Base-by-base conservation (phyloP, 2,888 invertebrate species). In the Caenorhabditis japonica region DNA sequence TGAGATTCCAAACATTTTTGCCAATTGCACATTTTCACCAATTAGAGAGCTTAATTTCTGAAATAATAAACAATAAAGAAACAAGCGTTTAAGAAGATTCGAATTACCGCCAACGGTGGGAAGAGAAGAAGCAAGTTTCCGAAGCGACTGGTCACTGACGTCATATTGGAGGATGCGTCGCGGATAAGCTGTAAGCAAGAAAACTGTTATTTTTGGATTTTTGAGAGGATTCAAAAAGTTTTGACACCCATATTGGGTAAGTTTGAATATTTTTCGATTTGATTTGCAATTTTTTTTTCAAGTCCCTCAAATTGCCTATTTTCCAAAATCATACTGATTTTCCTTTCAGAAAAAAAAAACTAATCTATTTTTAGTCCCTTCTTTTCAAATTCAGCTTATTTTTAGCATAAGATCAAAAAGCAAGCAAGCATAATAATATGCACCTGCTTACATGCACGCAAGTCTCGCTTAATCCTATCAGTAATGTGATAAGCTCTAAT, bases 1-100 rank as follows among this genome's bases (percentile, higher is more conserved):
- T 4, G 74, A 72, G n/a, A 76, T 77, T 12, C 84, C 86, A 66
- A 86, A 86, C 83, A 86, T 83, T 36, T 81, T 81, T 7, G 84
- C 85, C 30, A 86, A 53, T 43, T 84, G 84, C 49, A 84, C 81
- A 74, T 86, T 86, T 68, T 86, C 86, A 39, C 76, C 76, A 58
- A 85, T 80, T 17, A 86, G 52, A 0, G 84, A 75, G 27, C 82
- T 79, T n/a, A 86, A 70, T 49, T 84, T 85, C 81, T 81, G 76
- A 13, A 75, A 77, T 25, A 38, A 15, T 12, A 25, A 53, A 53
- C 17, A 44, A n/a, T n/a, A n/a, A n/a, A n/a, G n/a, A 56, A 39
- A 56, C 1, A 10, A 17, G 3, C 15, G 36, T 52, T 19, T n/a
- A 17, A 23, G 21, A 25, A 38, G 15, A 4, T 34, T 39, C 15